A percentile compares a stretch with the other conserved stretches of the same genome.
Conservation (phyloP, 2,888 invertebrate genomes). For the Hyposoter didymator region DNA sequence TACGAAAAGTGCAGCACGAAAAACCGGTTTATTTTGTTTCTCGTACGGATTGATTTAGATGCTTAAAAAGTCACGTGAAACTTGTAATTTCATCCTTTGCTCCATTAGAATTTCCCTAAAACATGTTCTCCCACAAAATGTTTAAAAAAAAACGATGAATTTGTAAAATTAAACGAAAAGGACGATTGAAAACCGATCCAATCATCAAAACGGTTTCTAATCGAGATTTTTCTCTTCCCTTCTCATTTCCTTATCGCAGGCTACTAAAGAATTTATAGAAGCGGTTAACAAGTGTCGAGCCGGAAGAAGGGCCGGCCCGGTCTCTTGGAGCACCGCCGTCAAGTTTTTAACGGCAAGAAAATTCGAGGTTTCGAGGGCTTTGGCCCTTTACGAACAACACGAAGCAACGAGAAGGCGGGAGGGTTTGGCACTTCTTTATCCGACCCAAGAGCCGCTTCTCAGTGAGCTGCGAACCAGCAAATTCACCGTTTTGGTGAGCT, state of each 20-base stretch:
- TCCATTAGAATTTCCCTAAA: background rate
- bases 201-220: background rate
- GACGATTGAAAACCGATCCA: background rate
- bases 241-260: constrained; percentile 85
- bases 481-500: constrained; percentile 95
- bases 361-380: constrained; percentile 95
- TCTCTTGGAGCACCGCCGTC: constrained; percentile 95
- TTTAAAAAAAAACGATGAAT: background rate
- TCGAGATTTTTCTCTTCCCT: constrained; percentile 21
- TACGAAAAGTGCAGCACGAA: background rate
- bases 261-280: constrained; percentile 92
- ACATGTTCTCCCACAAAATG: background rate
- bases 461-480: constrained; percentile 96
- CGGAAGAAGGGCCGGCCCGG: constrained; percentile 86
- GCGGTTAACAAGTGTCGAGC: constrained; percentile 88
- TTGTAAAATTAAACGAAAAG: background rate
- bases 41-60: background rate
- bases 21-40: background rate
- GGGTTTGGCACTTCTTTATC: constrained; percentile 93
- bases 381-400: constrained; percentile 96
- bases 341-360: constrained; percentile 97
- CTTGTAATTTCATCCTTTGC: background rate
- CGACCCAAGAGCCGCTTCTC: constrained; percentile 92
- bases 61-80: background rate
- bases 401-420: constrained; percentile 95